Evolutionary conservation across 1,140 invertebrate species (phyloP).

Genomic region (Olivierus martensii): DNA sequence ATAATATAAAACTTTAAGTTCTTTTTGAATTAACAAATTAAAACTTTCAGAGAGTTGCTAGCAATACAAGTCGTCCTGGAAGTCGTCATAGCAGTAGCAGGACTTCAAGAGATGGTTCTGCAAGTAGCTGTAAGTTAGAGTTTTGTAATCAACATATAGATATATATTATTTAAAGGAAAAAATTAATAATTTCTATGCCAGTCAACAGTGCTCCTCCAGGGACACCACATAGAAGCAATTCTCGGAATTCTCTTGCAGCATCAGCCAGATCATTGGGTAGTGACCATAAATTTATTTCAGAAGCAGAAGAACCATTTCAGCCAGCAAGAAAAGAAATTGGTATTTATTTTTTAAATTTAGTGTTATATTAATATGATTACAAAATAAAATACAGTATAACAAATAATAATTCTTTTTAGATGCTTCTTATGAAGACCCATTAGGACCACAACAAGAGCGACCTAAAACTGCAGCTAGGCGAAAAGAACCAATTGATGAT

Average conservation of each 20-base stretch:
- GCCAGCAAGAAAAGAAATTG: background rate
- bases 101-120: constrained; percentile 25
- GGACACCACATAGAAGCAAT: constrained; percentile 5
- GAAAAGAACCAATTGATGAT: constrained; percentile 46
- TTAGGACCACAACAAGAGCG: constrained; percentile 49
- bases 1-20: too few relatives aligned
- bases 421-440: constrained; percentile 30
- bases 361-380: background rate
- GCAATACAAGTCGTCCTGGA: constrained; percentile 23
- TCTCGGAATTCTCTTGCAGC: constrained; percentile 9
- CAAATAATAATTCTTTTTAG: constrained; percentile 28
- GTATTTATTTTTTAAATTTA: background rate
- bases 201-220: background rate
- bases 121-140: constrained; percentile 23
- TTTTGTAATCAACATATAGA: background rate
- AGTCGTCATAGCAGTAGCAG: constrained; percentile 30
- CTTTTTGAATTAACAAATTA: constrained; percentile 5
- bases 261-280: constrained; percentile 12
- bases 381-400: background rate
- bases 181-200: background rate
- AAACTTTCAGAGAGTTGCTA: constrained; percentile 28
- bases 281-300: constrained; percentile 12
- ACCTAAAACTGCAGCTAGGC: constrained; percentile 54
- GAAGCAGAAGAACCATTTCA: constrained; percentile 9
- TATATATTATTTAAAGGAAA: background rate